Evolutionary conservation across 2,888 invertebrate species (phyloP), one percentile per base, ranked within the genome.

Genomic region (Ophion ventricosus): DNA sequence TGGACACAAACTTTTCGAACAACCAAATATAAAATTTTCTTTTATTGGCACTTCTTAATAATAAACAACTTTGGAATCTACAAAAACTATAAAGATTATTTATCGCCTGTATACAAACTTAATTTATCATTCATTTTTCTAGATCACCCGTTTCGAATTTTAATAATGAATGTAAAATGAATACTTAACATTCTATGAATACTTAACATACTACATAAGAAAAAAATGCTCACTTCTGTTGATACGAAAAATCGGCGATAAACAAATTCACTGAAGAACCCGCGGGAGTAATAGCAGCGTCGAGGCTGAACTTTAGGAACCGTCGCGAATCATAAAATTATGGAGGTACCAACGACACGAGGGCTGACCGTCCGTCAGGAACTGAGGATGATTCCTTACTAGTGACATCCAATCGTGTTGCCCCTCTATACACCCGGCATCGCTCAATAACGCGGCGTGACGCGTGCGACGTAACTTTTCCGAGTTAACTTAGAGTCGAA

Each of bases 371-470:
- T 87, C 87, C 88, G 90, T 84, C 87, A 89, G 87, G 83, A 85
- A 91, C 91, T 92, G 88, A 89, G 86, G 89, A 79, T 87, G 93
- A 93, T 92, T 89, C 92, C 93, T 86, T 93, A 93, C 88, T 90
- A 93, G 88, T 92, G 92, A 90, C 89, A 85, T 86, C 84, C 88
- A 86, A 88, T 88, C 87, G 88, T 84, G 80, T 8, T 20, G 70
- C 80, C 80, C 87, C 88, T 88, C 86, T 85, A 75, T 82, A 81
- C 88, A 87, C 88, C 85, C 88, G 85, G 69, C 63, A 40, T 80
- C 85, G 82, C 73, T 88, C 86, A 73, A 88, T 88, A 87, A 85
- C 57, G 81, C 73, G 63, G 80, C 35, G 56, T 61, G 72, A 84
- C 78, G 75, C 69, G 69, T 64, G 14, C 25, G 61, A 43, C 40